Base-by-base conservation (phyloP, 1,140 invertebrate genomes). In the Macrobrachium nipponense region DNA sequence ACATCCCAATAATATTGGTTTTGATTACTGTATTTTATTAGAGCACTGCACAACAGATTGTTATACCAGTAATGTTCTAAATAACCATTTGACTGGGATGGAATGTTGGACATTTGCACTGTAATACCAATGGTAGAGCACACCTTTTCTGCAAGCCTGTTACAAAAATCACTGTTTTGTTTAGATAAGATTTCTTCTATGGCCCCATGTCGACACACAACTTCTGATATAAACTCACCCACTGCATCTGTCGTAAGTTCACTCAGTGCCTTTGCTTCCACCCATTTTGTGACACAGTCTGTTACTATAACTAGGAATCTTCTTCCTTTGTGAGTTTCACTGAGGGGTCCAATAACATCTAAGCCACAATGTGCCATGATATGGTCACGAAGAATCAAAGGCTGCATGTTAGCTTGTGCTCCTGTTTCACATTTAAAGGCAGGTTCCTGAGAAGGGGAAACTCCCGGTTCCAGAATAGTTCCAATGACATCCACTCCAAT, bases 401-500 rank as follows among this genome's bases (percentile, higher is more conserved):
- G 66, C 27, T 79, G 58, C 68, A 73, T 58, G 66, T 73, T 80
- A 73, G 77, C 20, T n/a, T 61, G 66, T 15, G 75, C 77, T 51
- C 20, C 84, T 23, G 76, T 20, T 73, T 86, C 84, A 80, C 84
- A 86, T 68, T 81, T 87, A 18, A 82, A 81, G 2, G 64, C 44
- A 76, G 85, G 18, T 60, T 75, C 66, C 23, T 80, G 79, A 18
- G 79, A 80, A 15, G 80, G 78, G 0, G 79, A 80, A n/a, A 77
- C 80, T n/a, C 79, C 66, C 17, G 85, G 85, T 59, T 87, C 85
- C 51, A 87, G 60, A 66, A 87, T 82, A 59, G 73, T 81, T 12
- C 85, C 85, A 82, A 87, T 87, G 7, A 77, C 79, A 66, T 87
- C 85, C 3, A 87, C 72, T 36, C 85, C 85, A 27, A 87, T 87